These are phyloP conservation scores for Marronus borbonicus DNA, from an alignment of 2,888 invertebrate genomes.

Conservation along the genomic window DNA sequence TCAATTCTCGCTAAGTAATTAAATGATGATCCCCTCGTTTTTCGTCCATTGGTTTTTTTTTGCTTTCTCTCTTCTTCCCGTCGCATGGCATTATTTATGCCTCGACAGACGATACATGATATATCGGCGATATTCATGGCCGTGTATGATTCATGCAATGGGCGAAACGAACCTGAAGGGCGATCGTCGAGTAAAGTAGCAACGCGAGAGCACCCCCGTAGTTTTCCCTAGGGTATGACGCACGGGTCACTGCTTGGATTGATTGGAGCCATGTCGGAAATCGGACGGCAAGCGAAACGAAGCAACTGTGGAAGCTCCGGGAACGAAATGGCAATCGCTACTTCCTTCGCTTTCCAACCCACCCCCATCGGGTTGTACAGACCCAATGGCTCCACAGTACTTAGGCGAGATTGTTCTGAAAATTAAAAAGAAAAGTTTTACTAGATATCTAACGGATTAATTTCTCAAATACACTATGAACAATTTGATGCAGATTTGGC, in stretches of 20 bases:
- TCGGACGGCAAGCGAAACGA: constrained; percentile 56
- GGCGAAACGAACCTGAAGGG: constrained; percentile 53
- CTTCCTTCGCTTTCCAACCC: constrained; percentile 21
- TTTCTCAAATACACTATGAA: no score
- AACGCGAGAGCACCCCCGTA: constrained; percentile 35
- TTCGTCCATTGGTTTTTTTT: constrained; percentile 15
- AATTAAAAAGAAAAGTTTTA: constrained; percentile 10
- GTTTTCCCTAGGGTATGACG: constrained; percentile 57
- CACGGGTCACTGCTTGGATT: constrained; percentile 62
- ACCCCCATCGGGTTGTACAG: background rate
- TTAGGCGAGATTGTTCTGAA: constrained; percentile 16
- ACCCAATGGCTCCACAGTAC: background rate
- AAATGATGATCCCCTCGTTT: constrained; percentile 42
- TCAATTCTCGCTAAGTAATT: constrained; percentile 27
- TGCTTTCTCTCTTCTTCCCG: constrained; percentile 7
- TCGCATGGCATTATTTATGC: constrained; percentile 30
- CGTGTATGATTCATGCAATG: constrained; percentile 50
- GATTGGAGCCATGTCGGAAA: constrained; percentile 60
- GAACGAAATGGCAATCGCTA: constrained; percentile 46
- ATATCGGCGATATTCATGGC: constrained; percentile 50
- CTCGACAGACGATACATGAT: constrained; percentile 44
- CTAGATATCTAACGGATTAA: no score
- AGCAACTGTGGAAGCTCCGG: constrained; percentile 48
- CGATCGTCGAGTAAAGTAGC: constrained; percentile 49
- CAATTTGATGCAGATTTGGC: no score